phyloP scores from a whole-genome alignment of 2,888 invertebrate species.

The Bellardia bayeri region DNA sequence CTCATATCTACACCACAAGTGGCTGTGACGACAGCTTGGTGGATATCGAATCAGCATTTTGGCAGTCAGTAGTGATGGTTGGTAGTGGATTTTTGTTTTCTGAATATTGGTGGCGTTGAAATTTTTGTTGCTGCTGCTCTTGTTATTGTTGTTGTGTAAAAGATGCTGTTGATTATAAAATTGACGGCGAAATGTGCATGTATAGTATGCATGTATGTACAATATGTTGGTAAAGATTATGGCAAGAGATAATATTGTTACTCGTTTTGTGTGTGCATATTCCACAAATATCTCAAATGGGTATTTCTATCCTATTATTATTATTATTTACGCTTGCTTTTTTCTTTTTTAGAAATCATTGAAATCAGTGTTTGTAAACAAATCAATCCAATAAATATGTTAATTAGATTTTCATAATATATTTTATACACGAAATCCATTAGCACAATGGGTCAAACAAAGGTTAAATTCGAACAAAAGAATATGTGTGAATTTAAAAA shows the following conservation, averaged over 20 bases:
- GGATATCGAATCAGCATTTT: conserved; percentile 65
- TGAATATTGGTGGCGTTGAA: conserved; percentile 27
- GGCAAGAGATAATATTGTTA: conserved; percentile 44
- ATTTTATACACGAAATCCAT: conserved; percentile 37
- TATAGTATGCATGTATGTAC: background rate
- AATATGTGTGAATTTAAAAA: no score
- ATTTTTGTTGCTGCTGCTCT: conserved; percentile 27
- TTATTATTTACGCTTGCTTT: conserved; percentile 1
- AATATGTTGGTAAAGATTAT: conserved; percentile 48
- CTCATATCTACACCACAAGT: conserved; percentile 68
- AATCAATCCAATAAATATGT: conserved; percentile 65
- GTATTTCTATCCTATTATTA: conserved; percentile 4
- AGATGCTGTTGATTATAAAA: conserved; percentile 27
- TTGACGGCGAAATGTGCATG: conserved; percentile 7
- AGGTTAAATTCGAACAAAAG: background rate
- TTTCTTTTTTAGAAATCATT: conserved; percentile 50
- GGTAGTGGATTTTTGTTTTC: conserved; percentile 43
- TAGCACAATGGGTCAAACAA: conserved; percentile 2
- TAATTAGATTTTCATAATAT: conserved; percentile 61
- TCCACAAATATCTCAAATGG: background rate
- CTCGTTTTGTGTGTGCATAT: conserved; percentile 18
- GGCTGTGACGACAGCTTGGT: conserved; percentile 71
- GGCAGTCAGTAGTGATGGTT: conserved; percentile 50
- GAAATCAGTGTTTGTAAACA: conserved; percentile 55
- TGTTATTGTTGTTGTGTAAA: conserved; percentile 1